Conservation (phyloP, 2,797 vertebrate genomes). For the Brotula barbata region DNA sequence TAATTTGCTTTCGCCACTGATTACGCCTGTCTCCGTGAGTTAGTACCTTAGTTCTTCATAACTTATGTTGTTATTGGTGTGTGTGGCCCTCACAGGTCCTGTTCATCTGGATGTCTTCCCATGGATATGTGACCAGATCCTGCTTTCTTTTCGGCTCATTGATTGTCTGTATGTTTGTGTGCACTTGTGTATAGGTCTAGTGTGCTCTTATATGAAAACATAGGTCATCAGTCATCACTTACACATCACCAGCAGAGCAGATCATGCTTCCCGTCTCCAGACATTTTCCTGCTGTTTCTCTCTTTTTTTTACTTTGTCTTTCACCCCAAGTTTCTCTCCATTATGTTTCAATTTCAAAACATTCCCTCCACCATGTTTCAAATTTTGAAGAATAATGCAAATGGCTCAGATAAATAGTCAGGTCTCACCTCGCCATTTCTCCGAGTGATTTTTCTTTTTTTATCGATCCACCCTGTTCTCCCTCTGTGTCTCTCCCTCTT, state of each 20-base stretch:
- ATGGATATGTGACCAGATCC: conserved; percentile 72
- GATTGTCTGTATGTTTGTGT: conserved; percentile 32
- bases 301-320: no score
- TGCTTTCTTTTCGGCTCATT: conserved; percentile 74
- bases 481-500: conserved; percentile 34
- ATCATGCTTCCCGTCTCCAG: no score
- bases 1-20: no score
- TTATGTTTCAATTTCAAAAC: conserved; percentile 25
- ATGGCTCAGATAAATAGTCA: conserved; percentile 32
- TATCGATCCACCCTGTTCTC: conserved; percentile 29
- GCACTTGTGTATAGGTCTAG: conserved; percentile 3
- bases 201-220: no score
- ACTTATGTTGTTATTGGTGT: no score
- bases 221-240: no score
- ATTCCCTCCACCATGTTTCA: conserved; percentile 20
- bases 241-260: no score
- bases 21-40: no score
- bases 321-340: conserved; percentile 2
- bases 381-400: conserved; percentile 19
- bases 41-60: no score
- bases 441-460: conserved; percentile 33
- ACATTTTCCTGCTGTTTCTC: no score
- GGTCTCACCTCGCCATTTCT: neutral
- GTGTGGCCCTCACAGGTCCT: conserved; percentile 66
- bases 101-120: conserved; percentile 75